Conservation (phyloP, 1,140 invertebrate species). For the Cataglyphis hispanica region DNA sequence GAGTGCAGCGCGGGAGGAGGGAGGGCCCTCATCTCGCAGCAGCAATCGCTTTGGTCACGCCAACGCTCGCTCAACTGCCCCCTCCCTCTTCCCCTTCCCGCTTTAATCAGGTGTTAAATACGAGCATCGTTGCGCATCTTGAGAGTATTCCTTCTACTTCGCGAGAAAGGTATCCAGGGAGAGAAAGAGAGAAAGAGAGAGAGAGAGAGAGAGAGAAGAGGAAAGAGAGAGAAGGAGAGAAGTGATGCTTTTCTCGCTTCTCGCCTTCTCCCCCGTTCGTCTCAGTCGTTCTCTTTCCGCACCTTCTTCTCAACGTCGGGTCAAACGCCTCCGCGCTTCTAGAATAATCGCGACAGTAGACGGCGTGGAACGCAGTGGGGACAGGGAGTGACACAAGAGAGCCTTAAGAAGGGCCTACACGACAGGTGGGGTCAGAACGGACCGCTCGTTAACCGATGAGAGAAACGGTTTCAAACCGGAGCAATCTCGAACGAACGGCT, state of each 20-base stretch:
- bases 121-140: conserved; percentile 79
- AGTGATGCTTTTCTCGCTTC: background rate
- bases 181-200: no score
- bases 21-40: conserved; percentile 75
- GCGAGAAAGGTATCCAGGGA: conserved; percentile 17
- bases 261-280: no score
- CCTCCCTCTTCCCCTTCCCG: conserved; percentile 48
- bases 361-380: background rate
- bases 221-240: background rate
- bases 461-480: background rate
- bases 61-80: conserved; percentile 71
- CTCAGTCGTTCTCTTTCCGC: background rate
- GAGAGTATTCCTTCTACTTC: conserved; percentile 53
- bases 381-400: background rate
- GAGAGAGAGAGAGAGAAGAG: no score
- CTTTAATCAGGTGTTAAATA: conserved; percentile 86
- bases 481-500: conserved; percentile 26
- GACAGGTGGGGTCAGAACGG: conserved; percentile 53
- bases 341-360: background rate
- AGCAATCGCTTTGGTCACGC: conserved; percentile 82
- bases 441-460: conserved; percentile 47
- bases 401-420: conserved; percentile 20
- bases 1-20: conserved; percentile 43
- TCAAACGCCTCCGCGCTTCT: conserved; percentile 6
- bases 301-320: background rate